A percentile compares a stretch with the other conserved stretches of the same genome.
phyloP scores from a whole-genome alignment of 1,140 invertebrate species.

The Prorops nasuta region DNA sequence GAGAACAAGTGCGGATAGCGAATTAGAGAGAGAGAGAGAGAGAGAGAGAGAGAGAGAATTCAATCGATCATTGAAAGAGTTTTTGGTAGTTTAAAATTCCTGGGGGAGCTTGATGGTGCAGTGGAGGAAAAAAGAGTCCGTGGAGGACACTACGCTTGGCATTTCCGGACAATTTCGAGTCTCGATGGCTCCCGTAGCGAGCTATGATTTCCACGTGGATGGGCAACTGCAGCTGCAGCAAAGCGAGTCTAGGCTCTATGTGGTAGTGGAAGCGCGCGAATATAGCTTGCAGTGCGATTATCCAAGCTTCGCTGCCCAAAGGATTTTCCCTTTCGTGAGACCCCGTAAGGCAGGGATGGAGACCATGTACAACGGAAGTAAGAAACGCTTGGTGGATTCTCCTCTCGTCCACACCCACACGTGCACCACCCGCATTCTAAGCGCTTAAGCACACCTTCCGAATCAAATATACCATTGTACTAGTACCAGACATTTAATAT shows the following conservation, averaged over 20 bases:
- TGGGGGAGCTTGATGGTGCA: neutral
- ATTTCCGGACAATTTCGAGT: conserved; percentile 51
- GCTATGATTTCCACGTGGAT: conserved; percentile 53
- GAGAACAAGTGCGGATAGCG: neutral
- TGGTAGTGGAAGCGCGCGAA: conserved; percentile 7
- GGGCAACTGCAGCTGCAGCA: conserved; percentile 46
- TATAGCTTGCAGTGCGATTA: conserved; percentile 47
- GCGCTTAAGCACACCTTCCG: no score
- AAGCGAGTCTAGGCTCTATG: conserved; percentile 30
- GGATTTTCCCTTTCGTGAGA: conserved; percentile 46
- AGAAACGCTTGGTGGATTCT: no score
- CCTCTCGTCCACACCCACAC: no score
- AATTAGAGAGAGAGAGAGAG: neutral
- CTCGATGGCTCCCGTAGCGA: conserved; percentile 39
- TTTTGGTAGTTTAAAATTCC: no score
- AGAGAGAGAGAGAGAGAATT: neutral
- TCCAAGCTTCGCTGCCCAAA: conserved; percentile 52
- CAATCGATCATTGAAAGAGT: neutral
- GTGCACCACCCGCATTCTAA: no score
- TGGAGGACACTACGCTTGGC: no score
- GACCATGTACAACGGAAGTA: no score
- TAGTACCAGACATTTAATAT: no score
- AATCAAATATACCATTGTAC: no score
- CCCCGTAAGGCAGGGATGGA: no score
- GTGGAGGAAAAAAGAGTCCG: neutral